Conservation (phyloP, 2,797 vertebrate species). For the Tenualosa thibaudeaui region DNA sequence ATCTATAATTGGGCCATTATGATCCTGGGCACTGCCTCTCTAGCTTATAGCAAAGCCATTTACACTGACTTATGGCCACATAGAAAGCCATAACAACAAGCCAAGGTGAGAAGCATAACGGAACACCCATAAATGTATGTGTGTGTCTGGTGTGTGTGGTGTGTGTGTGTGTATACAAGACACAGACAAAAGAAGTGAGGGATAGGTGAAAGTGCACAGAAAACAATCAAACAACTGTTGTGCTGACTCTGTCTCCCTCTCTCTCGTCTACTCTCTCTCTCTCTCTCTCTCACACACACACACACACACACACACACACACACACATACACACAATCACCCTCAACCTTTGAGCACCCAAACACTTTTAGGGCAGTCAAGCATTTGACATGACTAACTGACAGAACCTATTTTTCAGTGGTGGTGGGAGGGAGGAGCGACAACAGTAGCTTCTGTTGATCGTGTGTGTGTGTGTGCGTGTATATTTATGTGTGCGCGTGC, state of each 20-base stretch:
- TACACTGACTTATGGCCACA: constrained; percentile 41
- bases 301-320: background rate
- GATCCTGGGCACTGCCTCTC: constrained; percentile 43
- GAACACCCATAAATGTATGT: background rate
- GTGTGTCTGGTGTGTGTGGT: background rate
- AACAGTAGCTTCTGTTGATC: background rate
- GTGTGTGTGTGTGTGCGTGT: background rate
- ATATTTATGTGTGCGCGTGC: no score
- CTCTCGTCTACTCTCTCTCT: background rate
- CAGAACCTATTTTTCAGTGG: background rate
- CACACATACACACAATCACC: background rate
- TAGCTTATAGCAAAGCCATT: constrained; percentile 46
- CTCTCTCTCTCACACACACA: background rate
- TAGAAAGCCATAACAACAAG: constrained; percentile 4
- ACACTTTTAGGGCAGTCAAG: constrained; percentile 19
- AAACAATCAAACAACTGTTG: background rate
- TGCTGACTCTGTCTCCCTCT: background rate
- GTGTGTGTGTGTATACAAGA: background rate
- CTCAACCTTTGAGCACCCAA: background rate
- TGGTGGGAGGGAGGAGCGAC: background rate
- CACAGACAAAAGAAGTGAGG: background rate
- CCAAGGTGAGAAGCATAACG: background rate
- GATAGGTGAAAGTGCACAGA: background rate
- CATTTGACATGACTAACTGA: constrained; percentile 15
- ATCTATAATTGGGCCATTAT: constrained; percentile 54